A percentile compares a stretch with the other conserved stretches of the same genome.
Evolutionary conservation across 2,888 invertebrate species (phyloP).

Genomic region (Ypsolopha sequella): DNA sequence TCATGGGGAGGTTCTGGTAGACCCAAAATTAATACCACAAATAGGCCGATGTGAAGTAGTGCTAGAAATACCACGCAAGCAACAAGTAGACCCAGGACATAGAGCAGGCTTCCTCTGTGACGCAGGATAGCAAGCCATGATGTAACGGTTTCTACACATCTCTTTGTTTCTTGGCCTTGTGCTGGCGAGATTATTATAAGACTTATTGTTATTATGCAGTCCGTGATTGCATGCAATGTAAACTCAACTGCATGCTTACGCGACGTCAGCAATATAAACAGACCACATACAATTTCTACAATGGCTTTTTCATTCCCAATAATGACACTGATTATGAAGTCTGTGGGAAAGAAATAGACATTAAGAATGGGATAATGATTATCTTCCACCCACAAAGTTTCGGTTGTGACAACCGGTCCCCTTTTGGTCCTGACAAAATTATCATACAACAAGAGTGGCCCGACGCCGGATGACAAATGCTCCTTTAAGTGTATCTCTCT

Average conservation of each 20-base stretch:
- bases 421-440: conserved; percentile 15
- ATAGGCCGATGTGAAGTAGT: no score
- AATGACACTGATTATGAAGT: not conserved
- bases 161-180: conserved; percentile 18
- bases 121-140: conserved; percentile 8
- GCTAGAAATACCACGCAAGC: not conserved
- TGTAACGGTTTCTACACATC: conserved; percentile 15
- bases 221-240: not conserved
- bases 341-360: not conserved
- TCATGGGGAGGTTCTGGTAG: no score
- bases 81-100: no score
- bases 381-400: conserved; percentile 5
- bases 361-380: not conserved
- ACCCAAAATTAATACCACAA: no score
- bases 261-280: not conserved
- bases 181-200: conserved; percentile 7
- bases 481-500: conserved; percentile 17
- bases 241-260: not conserved
- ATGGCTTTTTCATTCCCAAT: conserved; percentile 1
- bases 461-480: conserved; percentile 24
- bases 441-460: conserved; percentile 16
- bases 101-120: no score
- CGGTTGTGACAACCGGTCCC: not conserved
- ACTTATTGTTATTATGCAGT: conserved; percentile 3
- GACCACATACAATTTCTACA: not conserved